phyloP scores from a whole-genome alignment of 2,113 vertebrate genomes.

The Proteles cristata region DNA sequence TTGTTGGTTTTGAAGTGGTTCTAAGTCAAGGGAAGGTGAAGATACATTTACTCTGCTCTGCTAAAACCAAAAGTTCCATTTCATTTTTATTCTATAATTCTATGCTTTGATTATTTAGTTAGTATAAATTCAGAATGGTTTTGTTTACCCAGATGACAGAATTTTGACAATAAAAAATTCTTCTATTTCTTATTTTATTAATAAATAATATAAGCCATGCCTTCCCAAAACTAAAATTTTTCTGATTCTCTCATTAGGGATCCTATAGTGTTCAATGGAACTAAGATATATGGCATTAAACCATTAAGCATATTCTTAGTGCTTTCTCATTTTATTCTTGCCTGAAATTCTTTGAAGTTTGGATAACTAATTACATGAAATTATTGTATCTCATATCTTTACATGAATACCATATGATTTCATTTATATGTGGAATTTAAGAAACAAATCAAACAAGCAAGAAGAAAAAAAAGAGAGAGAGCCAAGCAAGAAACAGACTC shows the following conservation, averaged over 20 bases:
- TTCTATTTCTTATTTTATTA: neutral
- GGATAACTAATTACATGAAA: neutral
- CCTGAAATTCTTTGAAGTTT: neutral
- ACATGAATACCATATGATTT: neutral
- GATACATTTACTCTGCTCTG: neutral
- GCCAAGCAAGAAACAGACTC: too few species aligned
- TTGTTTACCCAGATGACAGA: neutral
- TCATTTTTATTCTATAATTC: neutral
- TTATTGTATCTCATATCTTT: neutral
- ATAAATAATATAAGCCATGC: neutral
- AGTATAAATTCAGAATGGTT: neutral
- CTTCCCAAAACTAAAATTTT: neutral
- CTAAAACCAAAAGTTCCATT: neutral
- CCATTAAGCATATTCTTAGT: neutral
- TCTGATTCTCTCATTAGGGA: neutral
- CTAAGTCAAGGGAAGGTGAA: neutral
- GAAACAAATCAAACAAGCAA: too few species aligned
- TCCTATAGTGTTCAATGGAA: neutral
- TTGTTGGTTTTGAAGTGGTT: neutral
- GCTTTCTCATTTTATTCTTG: neutral
- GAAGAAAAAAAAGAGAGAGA: too few species aligned
- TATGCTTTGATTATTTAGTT: neutral
- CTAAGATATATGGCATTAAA: neutral
- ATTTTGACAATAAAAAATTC: neutral
- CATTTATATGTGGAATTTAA: too few species aligned